A percentile compares a stretch with the other conserved stretches of the same genome.
Conservation (phyloP, 2,888 invertebrate genomes). For the Acronicta psi region DNA sequence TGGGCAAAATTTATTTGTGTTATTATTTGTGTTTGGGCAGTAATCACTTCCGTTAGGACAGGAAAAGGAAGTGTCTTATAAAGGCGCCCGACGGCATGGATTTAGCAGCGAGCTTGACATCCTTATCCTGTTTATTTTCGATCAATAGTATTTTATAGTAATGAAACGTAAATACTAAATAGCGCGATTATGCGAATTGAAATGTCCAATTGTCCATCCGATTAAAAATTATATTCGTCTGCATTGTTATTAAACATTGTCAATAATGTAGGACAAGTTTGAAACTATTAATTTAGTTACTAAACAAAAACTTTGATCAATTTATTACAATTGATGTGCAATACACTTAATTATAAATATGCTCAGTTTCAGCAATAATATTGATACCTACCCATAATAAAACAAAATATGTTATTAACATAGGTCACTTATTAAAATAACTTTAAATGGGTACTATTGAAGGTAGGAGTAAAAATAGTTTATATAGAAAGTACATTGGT, state of each 20-base stretch:
- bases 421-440: too few species aligned
- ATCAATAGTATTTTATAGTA: constrained; percentile 49
- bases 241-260: not conserved
- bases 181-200: constrained; percentile 62
- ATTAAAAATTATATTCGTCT: not conserved
- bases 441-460: too few species aligned
- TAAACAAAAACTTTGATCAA: too few species aligned
- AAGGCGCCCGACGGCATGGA: constrained; percentile 79
- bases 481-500: too few species aligned
- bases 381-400: too few species aligned
- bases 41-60: constrained; percentile 82
- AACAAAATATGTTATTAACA: too few species aligned
- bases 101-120: constrained; percentile 62
- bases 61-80: constrained; percentile 90
- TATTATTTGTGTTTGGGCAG: constrained; percentile 29
- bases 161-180: constrained; percentile 51
- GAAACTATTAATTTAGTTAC: not conserved
- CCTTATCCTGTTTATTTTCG: constrained; percentile 77
- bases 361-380: too few species aligned
- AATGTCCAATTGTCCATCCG: constrained; percentile 25
- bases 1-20: constrained; percentile 30
- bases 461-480: too few species aligned
- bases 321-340: too few species aligned
- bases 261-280: not conserved
- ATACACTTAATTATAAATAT: too few species aligned